Evolutionary conservation across 2,113 vertebrate species (phyloP).

Genomic region (Urocitellus parryii): DNA sequence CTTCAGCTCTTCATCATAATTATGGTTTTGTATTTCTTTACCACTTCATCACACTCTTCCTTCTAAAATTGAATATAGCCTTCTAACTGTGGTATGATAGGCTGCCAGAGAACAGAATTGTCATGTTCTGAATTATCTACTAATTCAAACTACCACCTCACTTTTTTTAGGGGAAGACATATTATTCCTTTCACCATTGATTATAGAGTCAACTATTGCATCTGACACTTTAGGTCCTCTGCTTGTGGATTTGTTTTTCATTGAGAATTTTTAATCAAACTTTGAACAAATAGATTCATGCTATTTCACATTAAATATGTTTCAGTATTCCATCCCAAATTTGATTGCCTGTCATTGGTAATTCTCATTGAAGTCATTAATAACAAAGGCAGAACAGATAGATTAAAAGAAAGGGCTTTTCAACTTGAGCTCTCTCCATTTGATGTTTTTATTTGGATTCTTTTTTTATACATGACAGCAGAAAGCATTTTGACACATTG

Average conservation of each 20-base stretch:
- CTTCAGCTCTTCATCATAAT: neutral
- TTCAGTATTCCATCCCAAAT: neutral
- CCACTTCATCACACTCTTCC: neutral
- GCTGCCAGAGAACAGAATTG: neutral
- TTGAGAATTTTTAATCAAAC: neutral
- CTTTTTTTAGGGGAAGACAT: neutral
- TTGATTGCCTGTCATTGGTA: neutral
- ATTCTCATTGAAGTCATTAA: conserved; percentile 11
- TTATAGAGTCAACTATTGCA: neutral
- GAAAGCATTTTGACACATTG: too few relatives aligned
- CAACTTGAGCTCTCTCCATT: neutral
- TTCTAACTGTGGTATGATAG: neutral
- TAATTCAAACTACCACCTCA: neutral
- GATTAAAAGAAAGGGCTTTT: neutral
- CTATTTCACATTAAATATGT: neutral
- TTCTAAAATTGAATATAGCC: neutral
- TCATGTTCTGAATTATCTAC: neutral
- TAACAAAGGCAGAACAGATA: neutral
- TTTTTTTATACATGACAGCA: neutral
- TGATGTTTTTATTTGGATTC: conserved; percentile 5
- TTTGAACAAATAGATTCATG: neutral
- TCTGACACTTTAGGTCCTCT: neutral
- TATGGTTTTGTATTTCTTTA: neutral
- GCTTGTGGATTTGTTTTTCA: neutral
- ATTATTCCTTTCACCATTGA: neutral